A percentile compares a stretch with the other conserved stretches of the same genome.
Conservation (phyloP, 2,113 vertebrate species). For the Alosa alosa region DNA sequence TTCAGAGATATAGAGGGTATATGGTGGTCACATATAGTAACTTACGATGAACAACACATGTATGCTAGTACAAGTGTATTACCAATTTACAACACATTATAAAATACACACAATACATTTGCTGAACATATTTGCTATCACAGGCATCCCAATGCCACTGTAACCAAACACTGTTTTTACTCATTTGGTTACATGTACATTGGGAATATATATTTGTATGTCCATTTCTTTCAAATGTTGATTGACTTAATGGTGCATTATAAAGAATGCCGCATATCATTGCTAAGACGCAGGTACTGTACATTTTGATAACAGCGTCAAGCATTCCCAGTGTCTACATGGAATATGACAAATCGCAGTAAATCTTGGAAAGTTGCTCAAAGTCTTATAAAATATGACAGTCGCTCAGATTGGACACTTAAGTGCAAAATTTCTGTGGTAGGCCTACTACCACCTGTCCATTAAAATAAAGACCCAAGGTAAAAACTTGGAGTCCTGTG, state of each 20-base stretch:
- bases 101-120: constrained; percentile 36
- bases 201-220: constrained; percentile 30
- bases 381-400: constrained; percentile 14
- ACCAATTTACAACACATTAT: constrained; percentile 37
- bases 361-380: neutral
- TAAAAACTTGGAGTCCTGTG: constrained; percentile 9
- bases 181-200: constrained; percentile 18
- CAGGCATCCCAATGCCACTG: constrained; percentile 11
- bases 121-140: neutral
- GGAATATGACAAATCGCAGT: constrained; percentile 26
- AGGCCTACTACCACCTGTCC: neutral
- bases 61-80: constrained; percentile 31
- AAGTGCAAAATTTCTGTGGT: neutral
- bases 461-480: constrained; percentile 17
- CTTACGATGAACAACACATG: constrained; percentile 19
- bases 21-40: constrained; percentile 32
- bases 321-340: constrained; percentile 39
- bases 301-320: neutral
- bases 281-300: neutral
- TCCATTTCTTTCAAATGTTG: constrained; percentile 21
- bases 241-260: neutral
- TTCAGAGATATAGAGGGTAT: constrained; percentile 27
- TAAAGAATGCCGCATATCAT: neutral
- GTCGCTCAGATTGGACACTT: neutral
- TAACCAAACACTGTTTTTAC: constrained; percentile 29